Evolutionary conservation across 1,140 invertebrate genomes (phyloP), one percentile per base, ranked within the genome.

Genomic region (Lordiphosa clarofinis): DNA sequence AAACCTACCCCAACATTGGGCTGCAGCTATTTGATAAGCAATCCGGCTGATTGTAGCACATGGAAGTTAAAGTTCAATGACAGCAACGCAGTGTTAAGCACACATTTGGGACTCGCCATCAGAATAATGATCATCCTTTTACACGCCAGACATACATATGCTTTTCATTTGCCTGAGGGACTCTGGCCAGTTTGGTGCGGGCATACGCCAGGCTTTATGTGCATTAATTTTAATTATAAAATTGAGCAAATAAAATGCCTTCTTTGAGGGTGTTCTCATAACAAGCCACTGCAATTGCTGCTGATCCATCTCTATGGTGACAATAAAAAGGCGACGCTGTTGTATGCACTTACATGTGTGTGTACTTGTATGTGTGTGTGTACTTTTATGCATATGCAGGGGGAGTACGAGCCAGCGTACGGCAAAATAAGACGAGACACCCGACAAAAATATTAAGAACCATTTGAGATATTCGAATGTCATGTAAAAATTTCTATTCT

Each of bases 1-100:
- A n/a, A 68, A 82, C 76, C 76, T 82, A 81, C 75, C 76, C 71
- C 67, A 81, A 81, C 40, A 53, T 15, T 11, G 53, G n/a, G 4
- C 38, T 19, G 9, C 10, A 19, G 24, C 21, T 21, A 21, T 21
- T 21, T 28, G 24, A 28, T 28, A 28, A 28, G 24, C 5, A 28
- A 7, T 28, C 24, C 6, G 24, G 24, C 6, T 28, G 24, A 28
- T 28, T 28, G 24, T 28, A 28, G 24, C 24, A 28, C 24, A 28
- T 28, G 0, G 1, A 28, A 28, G 24, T 28, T 7, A 7, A 70
- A 73, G 74, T 79, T 81, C 72, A 76, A 61, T 68, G 76, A 82
- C 76, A 70, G 49, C 40, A 15, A 28, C 24, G 6, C 5, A 28
- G 5, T 28, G 2, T 28, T 28, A 28, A 28, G 24, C 7, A 28